Evolutionary conservation across 2,797 vertebrate species (phyloP), one percentile per base, ranked within the genome.

Genomic region (Melanogrammus aeglefinus): DNA sequence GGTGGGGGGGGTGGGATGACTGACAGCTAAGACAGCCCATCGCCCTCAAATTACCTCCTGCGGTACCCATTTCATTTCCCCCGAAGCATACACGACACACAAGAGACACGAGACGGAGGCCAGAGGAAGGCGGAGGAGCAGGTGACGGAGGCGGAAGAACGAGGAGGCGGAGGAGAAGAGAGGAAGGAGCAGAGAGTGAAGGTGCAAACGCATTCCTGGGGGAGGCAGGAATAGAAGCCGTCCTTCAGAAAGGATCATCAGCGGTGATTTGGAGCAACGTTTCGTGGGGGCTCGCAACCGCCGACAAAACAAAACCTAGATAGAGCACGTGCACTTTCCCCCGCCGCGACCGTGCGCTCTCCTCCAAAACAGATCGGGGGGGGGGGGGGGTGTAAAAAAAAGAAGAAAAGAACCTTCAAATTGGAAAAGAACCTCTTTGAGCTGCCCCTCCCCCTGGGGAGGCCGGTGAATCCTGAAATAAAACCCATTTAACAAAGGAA

Each of bases 401-500:
- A n/a, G n/a, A n/a, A n/a, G n/a, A n/a, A n/a, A n/a, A n/a, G n/a
- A n/a, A n/a, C n/a, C n/a, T n/a, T 74, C 83, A 85, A 86, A 86
- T 72, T 76, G 84, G 83, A 85, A 88, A 91, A 88, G 90, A 91
- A 90, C 87, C 87, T 89, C 89, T 90, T 88, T 91, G 88, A 82
- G 85, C 83, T 80, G 10, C 39, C 76, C 24, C 86, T n/a, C 88
- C 88, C 91, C 90, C 88, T 77, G 78, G 87, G 85, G 90, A 91
- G 87, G 86, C 82, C 74, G 84, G 87, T 91, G 91, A 92, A 92
- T 90, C 89, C 91, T 86, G 85, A 92, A 92, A 91, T 91, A 91
- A 92, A 91, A 88, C 86, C 84, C 76, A 80, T 86, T 89, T 81
- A 86, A 86, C 90, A 88, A 57, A 57, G 16, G 47, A 51, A 18